These are phyloP conservation scores for Caenorhabditis becei DNA, from an alignment of 2,888 invertebrate species.

Conservation along the genomic window DNA sequence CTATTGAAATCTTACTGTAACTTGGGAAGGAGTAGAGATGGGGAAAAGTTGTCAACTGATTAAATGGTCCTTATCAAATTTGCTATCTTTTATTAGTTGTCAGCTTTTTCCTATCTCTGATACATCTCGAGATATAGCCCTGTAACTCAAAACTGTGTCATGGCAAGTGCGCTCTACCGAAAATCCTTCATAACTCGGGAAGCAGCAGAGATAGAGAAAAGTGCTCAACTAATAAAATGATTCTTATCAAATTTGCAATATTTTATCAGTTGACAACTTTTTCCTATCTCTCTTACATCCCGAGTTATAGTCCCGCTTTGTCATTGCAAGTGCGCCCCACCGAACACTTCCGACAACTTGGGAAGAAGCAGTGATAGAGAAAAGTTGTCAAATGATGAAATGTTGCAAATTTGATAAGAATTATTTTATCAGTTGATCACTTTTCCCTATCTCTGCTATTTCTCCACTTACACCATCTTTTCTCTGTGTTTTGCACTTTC, in stretches of 20 bases:
- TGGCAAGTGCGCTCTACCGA: too few relatives aligned
- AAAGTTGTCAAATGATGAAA: not conserved
- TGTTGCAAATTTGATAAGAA: not conserved
- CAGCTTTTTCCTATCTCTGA: not conserved
- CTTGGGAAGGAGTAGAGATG: not conserved
- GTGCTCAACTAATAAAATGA: too few relatives aligned
- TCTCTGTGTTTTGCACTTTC: not conserved
- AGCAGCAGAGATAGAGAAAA: too few relatives aligned
- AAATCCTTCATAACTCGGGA: too few relatives aligned
- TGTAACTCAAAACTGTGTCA: not conserved
- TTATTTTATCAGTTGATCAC: not conserved
- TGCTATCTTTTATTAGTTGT: not conserved
- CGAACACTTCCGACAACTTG: too few relatives aligned
- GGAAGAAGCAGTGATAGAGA: too few relatives aligned
- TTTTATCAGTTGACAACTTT: too few relatives aligned
- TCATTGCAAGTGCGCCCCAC: too few relatives aligned
- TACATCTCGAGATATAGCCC: not conserved
- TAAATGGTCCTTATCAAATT: not conserved
- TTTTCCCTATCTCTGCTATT: not conserved
- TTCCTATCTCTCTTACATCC: too few relatives aligned
- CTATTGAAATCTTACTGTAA: not conserved
- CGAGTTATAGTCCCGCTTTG: too few relatives aligned
- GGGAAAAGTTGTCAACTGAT: not conserved
- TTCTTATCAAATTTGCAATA: too few relatives aligned
- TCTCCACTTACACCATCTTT: not conserved